These are phyloP conservation scores for Neodiprion fabricii DNA, from an alignment of 1,140 invertebrate genomes.

Conservation along the genomic window DNA sequence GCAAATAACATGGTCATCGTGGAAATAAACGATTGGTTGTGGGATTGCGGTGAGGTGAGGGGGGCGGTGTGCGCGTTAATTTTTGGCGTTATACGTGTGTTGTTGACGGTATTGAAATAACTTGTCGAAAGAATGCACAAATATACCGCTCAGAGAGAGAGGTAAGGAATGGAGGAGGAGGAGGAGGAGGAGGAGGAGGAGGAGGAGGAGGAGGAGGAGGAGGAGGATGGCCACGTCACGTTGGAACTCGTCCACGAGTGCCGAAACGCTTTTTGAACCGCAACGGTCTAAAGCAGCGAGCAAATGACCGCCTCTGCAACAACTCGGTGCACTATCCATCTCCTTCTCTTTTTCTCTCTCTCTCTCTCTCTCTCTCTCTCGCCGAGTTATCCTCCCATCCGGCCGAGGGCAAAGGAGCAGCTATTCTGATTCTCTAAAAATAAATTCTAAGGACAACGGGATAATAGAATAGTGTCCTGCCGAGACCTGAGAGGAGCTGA, in stretches of 20 bases:
- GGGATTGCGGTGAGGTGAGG: too few relatives aligned
- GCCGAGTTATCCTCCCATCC: slow-evolving; percentile 23
- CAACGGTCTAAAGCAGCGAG: too few relatives aligned
- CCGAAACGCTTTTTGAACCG: too few relatives aligned
- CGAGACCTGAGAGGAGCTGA: slow-evolving; percentile 20
- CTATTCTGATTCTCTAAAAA: slow-evolving; percentile 21
- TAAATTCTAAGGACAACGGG: slow-evolving; percentile 32
- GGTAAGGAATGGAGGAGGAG: background rate
- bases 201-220: too few relatives aligned
- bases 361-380: background rate
- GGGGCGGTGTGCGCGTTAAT: too few relatives aligned
- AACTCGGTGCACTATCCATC: slow-evolving; percentile 22
- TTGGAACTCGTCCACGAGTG: background rate
- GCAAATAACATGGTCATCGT: too few relatives aligned
- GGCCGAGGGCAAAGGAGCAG: slow-evolving; percentile 2
- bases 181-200: too few relatives aligned
- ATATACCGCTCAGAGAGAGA: background rate
- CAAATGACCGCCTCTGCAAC: too few relatives aligned
- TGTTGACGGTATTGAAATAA: too few relatives aligned
- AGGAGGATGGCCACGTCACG: background rate
- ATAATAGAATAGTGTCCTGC: slow-evolving; percentile 42
- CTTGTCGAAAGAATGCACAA: too few relatives aligned
- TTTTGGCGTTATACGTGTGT: too few relatives aligned
- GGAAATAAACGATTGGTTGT: too few relatives aligned
- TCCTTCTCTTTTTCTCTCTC: slow-evolving; percentile 15